Evolutionary conservation across 2,113 vertebrate genomes (phyloP), one percentile per base, ranked within the genome.

Genomic region (Pao palembangensis): DNA sequence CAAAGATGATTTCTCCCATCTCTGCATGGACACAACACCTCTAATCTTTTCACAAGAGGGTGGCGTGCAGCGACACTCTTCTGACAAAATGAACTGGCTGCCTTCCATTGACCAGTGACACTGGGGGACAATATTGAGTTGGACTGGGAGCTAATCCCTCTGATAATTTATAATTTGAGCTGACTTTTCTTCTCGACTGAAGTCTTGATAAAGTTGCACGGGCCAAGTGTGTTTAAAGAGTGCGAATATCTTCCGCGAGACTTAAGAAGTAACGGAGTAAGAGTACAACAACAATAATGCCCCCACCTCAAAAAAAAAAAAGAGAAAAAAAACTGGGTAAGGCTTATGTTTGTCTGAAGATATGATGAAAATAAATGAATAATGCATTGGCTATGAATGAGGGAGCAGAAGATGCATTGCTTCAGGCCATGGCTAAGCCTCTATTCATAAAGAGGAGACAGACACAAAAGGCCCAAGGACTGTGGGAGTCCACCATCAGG

Each of bases 311-410:
- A n/a, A n/a, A n/a, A n/a, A n/a, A n/a, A n/a, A 4, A 59, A 34
- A 8, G 31, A 5, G 31, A 10, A 19, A 19, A 71, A 76, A 83
- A 87, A 83, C 71, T 59, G 77, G 68, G 70, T 51, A 75, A 79
- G 73, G 83, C 81, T 87, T 81, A 85, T 85, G 84, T 82, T 83
- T 86, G 78, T 89, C 86, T 88, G 86, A 89, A 83, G 82, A 89
- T 85, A 83, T 87, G 83, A 89, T 87, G 85, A 87, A 89, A 87
- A 89, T 86, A 85, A 87, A 90, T 91, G 89, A 91, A 91, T 91
- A 83, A 91, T 91, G 89, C 87, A 91, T 88, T 83, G 80, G 80
- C 84, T 79, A 89, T 90, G 87, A 90, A 87, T 88, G 88, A 89
- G 83, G 84, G 84, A 85, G 77, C 82, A 87, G 85, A 88, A 88